A percentile compares a stretch with the other conserved stretches of the same genome.
phyloP scores from a whole-genome alignment of 2,888 invertebrate genomes.

The Omphaloscelis lunosa region DNA sequence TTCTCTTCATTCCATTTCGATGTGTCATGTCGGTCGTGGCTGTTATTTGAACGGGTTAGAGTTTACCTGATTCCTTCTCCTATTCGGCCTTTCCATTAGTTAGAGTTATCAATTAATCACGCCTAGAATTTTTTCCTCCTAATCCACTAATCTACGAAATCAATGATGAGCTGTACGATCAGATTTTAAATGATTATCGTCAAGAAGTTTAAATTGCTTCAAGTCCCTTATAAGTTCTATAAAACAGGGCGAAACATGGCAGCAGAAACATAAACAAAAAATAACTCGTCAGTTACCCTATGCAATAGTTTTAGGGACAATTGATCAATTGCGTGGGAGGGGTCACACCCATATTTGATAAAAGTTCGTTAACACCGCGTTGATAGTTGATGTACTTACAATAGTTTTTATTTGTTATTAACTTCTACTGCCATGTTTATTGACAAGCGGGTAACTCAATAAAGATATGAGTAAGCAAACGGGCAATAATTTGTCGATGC shows the following conservation, averaged over 20 bases:
- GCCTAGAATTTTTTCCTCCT: not conserved
- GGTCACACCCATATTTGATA: slow-evolving; percentile 61
- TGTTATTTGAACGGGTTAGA: not conserved
- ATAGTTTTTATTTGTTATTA: slow-evolving; percentile 54
- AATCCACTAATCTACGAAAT: not conserved
- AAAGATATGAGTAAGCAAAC: slow-evolving; percentile 37
- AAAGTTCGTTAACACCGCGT: slow-evolving; percentile 54
- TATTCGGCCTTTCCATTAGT: not conserved
- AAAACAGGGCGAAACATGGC: not conserved
- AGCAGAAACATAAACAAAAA: not conserved
- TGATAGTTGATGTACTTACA: slow-evolving; percentile 21
- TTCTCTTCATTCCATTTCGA: slow-evolving; percentile 3
- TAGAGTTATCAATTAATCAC: not conserved
- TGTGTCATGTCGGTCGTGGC: slow-evolving; percentile 6
- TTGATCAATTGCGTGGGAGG: slow-evolving; percentile 15
- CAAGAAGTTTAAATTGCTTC: not conserved
- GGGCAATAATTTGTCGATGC: slow-evolving; percentile 56
- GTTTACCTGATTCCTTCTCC: not conserved
- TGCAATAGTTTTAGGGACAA: slow-evolving; percentile 24
- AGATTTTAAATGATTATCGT: not conserved
- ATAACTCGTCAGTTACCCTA: slow-evolving; percentile 3
- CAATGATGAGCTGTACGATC: not conserved
- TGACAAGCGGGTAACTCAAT: slow-evolving; percentile 48
- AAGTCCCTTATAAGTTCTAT: not conserved
- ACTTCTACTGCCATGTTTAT: slow-evolving; percentile 20